A percentile compares a stretch with the other conserved stretches of the same genome.
Evolutionary conservation across 2,888 invertebrate genomes (phyloP).

Genomic region (Rutpela maculata): DNA sequence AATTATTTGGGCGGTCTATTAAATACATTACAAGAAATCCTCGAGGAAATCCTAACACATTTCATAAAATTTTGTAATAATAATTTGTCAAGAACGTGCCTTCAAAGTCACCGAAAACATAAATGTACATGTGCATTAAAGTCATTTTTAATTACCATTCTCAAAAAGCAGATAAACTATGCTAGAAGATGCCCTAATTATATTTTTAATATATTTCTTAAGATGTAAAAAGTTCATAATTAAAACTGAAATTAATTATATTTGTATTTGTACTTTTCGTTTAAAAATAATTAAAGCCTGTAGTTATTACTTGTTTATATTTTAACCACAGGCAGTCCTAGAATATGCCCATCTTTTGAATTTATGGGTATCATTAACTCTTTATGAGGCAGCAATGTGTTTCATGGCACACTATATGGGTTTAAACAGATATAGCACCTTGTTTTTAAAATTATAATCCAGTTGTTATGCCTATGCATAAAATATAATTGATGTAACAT

Average conservation of each 20-base stretch:
- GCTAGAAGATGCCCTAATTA: conserved; percentile 29
- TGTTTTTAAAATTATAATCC: conserved; percentile 7
- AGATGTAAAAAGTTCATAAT: conserved; percentile 11
- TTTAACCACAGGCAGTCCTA: conserved; percentile 38
- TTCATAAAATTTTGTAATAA: background rate
- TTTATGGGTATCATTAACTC: conserved; percentile 36
- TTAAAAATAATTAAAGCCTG: conserved; percentile 28
- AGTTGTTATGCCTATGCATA: background rate
- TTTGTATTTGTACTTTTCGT: background rate
- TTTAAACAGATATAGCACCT: conserved; percentile 26
- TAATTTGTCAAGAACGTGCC: background rate
- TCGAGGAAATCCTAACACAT: background rate
- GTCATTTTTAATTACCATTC: conserved; percentile 48
- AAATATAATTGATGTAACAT: background rate
- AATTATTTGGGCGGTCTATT: too few relatives aligned
- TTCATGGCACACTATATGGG: conserved; percentile 25
- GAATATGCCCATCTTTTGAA: conserved; percentile 34
- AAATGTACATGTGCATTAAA: conserved; percentile 26
- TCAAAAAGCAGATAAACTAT: background rate
- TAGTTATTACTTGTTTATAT: conserved; percentile 36
- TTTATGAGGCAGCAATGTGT: conserved; percentile 40
- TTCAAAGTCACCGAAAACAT: background rate
- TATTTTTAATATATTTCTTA: conserved; percentile 14
- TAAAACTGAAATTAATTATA: conserved; percentile 25
- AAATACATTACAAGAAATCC: too few relatives aligned